Evolutionary conservation across 2,797 vertebrate species (phyloP), one percentile per base, ranked within the genome.

Genomic region (Sebastes itinus): DNA sequence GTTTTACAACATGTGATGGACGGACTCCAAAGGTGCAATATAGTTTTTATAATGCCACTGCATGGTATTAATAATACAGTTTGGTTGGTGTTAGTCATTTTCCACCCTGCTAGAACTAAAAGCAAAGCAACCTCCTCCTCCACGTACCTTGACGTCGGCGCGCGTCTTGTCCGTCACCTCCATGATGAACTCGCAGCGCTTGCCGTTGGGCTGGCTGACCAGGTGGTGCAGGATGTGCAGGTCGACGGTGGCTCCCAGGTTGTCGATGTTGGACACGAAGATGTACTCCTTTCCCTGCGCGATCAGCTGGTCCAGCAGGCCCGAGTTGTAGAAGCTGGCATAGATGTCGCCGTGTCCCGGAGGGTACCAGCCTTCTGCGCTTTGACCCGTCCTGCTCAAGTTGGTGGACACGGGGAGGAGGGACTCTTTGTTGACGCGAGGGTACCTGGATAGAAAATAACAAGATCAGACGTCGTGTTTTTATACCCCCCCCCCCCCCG

Each of bases 161-260:
- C 97, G 94, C n/a, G 98, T 99, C 93, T 99, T 99, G 85, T 99
- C 97, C 46, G 98, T 99, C 88, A 99, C 98, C 93, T 99, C 98
- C 98, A 99, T 99, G 91, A 99, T 95, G 86, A 99, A 99, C 90
- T 99, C 97, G 67, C 97, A 98, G 75, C 96, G 96, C 81, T 97
- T 98, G 71, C 97, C 97, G 14, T 97, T 97, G 77, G 97, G 98
- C 77, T 97, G 96, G 90, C 95, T 97, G 95, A 97, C 97, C 69
- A 98, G 96, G 81, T 98, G 97, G 91, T 98, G 96, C 77, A 99
- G 96, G 92, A 99, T 97, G 92, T 97, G 96, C 84, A 99, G 96
- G 93, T 99, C 98, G 74, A 99, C 98, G 1, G 97, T 99, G 89
- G 98, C 98, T 12, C 98, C 98, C 94, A 99, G 95, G 93, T 99